Base-by-base conservation (phyloP, 2,113 vertebrate genomes). In the Pachycephala philippinensis region DNA sequence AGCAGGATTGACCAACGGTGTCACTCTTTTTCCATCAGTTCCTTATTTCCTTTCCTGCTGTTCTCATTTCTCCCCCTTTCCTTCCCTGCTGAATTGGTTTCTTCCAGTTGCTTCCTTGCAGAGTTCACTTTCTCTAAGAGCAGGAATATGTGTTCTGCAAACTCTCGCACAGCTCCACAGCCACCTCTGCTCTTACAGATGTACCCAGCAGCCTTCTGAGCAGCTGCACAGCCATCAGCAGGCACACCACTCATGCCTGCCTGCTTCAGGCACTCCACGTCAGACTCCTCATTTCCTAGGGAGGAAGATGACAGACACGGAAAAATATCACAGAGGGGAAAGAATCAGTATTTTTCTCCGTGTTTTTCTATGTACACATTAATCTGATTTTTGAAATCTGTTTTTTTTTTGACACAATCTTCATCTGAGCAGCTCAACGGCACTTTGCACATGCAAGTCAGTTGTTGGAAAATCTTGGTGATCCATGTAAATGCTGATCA, bases 211-310 rank as follows among this genome's bases (percentile, higher is more conserved):
- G 98, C 98, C 23, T 98, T 98, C 68, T 97, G 96, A 50, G 98
- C 98, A 5, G 95, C 63, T 1, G 84, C 39, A 2, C 98, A 98
- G 47, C 98, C 98, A 2, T 99, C 98, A 0, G 84, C 91, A 3
- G 99, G 99, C 9, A 98, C 99, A 0, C 98, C 98, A 3, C 99
- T 99, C 60, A 99, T 80, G 20, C 99, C 99, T 2, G 97, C 98
- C 86, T 98, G 97, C 93, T 98, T 99, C 95, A 99, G 94, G 87
- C 98, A 99, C 12, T 97, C 96, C 65, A 99, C 97, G 3, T 99
- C 99, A 3, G 97, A 97, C 57, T 98, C 94, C 50, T 99, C 98
- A 13, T 98, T 98, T 50, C 99, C 99, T 99, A 68, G 15, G 11
- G 39, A 45, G 59, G 8, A n/a, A 87, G 64, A 26, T 31, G 70